Base-by-base conservation (phyloP, 2,888 invertebrate genomes). In the Brachypterus glaber region DNA sequence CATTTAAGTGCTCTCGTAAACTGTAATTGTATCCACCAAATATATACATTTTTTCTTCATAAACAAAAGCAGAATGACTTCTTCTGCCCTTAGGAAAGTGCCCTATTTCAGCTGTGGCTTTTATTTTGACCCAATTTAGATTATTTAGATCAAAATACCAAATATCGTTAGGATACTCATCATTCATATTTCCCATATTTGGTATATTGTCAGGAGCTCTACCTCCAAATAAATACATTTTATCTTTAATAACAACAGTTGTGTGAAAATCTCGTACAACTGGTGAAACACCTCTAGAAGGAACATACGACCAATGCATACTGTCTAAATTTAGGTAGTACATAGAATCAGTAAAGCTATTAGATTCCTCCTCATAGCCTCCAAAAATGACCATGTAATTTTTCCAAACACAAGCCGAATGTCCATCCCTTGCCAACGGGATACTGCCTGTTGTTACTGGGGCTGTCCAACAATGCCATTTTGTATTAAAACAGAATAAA, bases 181-280 rank as follows among this genome's bases (percentile, higher is more conserved):
- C 73, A 47, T 77, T 73, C 53, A 72, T 71, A 4, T 77, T 73
- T 15, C 75, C 76, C 44, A 77, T 74, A 33, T 46, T 44, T 8
- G 41, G 30, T 9, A 43, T 40, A 4, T 40, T 30, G 15, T 33
- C 41, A 1, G 60, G 53, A 39, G 88, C 85, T 34, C 92, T 71
- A 0, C 93, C 93, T 5, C 93, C 93, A 68, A 87, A 93, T 33
- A 93, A 72, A 57, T 86, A 91, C 85, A 93, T 92, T 48, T 74
- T 73, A 50, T 79, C 71, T 30, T 76, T 77, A 44, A 87, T 73
- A 15, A 81, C 77, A 2, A 84, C 81, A 1, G 90, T 83, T 2
- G 92, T 83, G 63, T 92, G 92, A 57, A 93, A 92, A 64, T 93
- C 92, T 42, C 90, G 71, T 60, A 83, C 80, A 12, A 76, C 52